Evolutionary conservation across 2,888 invertebrate species (phyloP).

Genomic region (Holacanthella duospinosa): DNA sequence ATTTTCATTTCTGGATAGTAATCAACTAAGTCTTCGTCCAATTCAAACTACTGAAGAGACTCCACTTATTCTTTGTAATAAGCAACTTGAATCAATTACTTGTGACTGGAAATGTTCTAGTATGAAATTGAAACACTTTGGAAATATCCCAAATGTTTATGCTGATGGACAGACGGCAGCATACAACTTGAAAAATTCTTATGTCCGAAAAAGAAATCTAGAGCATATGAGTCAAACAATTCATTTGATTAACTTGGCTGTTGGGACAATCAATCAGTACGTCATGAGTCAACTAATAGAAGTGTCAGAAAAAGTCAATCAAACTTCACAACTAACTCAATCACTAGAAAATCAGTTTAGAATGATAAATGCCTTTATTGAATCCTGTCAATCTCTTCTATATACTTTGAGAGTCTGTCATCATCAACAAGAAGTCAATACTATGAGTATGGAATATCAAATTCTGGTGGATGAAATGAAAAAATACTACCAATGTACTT

Average conservation of each 20-base stretch:
- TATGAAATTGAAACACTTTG: slow-evolving; percentile 71
- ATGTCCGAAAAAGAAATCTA: slow-evolving; percentile 66
- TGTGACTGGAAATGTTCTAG: slow-evolving; percentile 45
- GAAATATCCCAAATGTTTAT: slow-evolving; percentile 70
- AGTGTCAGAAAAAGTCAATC: slow-evolving; percentile 15
- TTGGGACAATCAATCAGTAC: slow-evolving; percentile 20
- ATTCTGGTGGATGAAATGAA: neutral
- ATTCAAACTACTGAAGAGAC: slow-evolving; percentile 56
- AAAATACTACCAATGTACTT: neutral
- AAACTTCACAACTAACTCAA: slow-evolving; percentile 12
- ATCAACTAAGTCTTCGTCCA: slow-evolving; percentile 52
- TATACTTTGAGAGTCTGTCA: neutral
- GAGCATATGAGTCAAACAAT: slow-evolving; percentile 49
- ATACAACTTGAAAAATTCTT: slow-evolving; percentile 57
- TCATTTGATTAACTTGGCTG: slow-evolving; percentile 12
- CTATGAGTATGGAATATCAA: neutral
- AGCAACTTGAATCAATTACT: slow-evolving; percentile 66
- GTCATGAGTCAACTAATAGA: slow-evolving; percentile 16
- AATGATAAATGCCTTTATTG: slow-evolving; percentile 19
- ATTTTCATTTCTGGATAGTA: slow-evolving; percentile 51
- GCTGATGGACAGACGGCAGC: slow-evolving; percentile 82
- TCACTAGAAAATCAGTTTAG: slow-evolving; percentile 23
- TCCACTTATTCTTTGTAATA: slow-evolving; percentile 68
- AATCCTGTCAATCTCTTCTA: slow-evolving; percentile 3
- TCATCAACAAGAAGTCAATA: neutral